Percentiles rank a stretch among this genome's conserved stretches.
Evolutionary conservation across 2,797 vertebrate species (phyloP).

Genomic region (Gymnothorax reevesii): DNA sequence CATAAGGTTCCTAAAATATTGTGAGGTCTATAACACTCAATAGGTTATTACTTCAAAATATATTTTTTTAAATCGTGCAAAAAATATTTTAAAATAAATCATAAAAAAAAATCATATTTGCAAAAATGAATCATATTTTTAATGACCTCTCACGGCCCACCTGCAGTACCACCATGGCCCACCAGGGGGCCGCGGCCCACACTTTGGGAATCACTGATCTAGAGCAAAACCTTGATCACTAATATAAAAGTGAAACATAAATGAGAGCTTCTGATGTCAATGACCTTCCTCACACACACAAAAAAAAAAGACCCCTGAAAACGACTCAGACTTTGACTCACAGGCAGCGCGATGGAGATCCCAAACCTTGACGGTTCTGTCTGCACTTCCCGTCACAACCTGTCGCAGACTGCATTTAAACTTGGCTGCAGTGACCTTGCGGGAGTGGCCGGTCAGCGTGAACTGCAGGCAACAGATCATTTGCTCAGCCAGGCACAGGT

Average conservation of each 20-base stretch:
- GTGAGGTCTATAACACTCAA: no score
- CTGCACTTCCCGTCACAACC: constrained; percentile 83
- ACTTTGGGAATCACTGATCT: no score
- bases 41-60: no score
- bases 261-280: background rate
- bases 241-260: background rate
- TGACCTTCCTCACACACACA: background rate
- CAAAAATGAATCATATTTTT: no score
- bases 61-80: no score
- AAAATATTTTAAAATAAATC: no score
- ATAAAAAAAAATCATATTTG: no score
- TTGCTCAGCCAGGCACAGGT: background rate
- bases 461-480: constrained; percentile 61
- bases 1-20: no score
- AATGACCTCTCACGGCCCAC: no score
- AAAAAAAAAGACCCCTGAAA: background rate
- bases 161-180: no score
- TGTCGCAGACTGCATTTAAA: constrained; percentile 75
- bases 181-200: no score
- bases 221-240: no score
- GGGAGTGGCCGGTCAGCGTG: constrained; percentile 83
- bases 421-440: constrained; percentile 84
- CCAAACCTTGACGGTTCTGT: constrained; percentile 83
- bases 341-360: constrained; percentile 81
- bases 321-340: constrained; percentile 59